phyloP scores from a whole-genome alignment of 2,797 vertebrate species.

The Acanthiza pusilla region DNA sequence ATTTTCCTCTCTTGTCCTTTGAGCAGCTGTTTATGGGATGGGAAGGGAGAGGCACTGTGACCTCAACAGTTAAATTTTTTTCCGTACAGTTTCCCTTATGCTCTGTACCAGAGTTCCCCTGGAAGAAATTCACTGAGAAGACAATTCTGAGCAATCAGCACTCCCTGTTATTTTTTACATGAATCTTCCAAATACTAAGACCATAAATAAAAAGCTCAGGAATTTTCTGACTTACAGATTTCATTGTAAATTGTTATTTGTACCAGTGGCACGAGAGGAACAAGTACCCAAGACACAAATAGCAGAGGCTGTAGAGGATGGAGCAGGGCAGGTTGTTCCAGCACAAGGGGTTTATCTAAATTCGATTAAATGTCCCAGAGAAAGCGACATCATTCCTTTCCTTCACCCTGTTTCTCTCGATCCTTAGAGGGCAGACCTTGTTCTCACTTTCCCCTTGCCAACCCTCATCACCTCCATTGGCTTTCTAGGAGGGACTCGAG shows the following conservation, averaged over 20 bases:
- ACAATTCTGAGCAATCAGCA: neutral
- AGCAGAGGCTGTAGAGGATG: neutral
- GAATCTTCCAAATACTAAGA: neutral
- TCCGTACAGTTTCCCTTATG: neutral
- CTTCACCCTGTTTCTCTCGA: neutral
- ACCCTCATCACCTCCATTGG: conserved; percentile 18
- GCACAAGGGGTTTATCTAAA: neutral
- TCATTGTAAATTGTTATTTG: neutral
- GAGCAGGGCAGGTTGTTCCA: neutral
- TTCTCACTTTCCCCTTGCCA: neutral
- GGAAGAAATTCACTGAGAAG: neutral
- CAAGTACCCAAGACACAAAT: rapidly evolving
- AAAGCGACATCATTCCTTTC: neutral
- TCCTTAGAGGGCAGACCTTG: conserved; percentile 1
- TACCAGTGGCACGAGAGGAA: neutral
- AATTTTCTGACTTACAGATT: neutral
- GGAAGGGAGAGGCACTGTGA: neutral
- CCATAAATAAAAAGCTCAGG: neutral
- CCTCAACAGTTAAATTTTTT: neutral
- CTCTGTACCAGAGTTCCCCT: neutral
- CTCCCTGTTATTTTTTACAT: neutral
- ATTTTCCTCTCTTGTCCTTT: neutral
- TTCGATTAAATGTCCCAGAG: neutral
- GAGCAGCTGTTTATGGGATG: conserved; percentile 36
- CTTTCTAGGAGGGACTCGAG: conserved; percentile 35